phyloP scores from a whole-genome alignment of 2,797 vertebrate species.

The Dendrocincla tyrannina region DNA sequence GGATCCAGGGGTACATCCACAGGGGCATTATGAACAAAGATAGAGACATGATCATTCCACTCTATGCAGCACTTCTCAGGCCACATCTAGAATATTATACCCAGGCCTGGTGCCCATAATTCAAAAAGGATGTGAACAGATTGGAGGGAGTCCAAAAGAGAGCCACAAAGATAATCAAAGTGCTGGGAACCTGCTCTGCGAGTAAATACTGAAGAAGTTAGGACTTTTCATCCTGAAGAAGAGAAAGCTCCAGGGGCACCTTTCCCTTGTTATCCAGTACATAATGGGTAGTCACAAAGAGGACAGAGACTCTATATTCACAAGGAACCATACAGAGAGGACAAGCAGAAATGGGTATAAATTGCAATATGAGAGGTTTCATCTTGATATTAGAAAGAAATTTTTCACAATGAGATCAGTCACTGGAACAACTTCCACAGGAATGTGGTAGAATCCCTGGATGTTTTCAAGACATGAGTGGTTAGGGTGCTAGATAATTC shows the following conservation, averaged over 20 bases:
- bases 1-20: neutral
- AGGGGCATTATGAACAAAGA: neutral
- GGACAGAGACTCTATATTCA: neutral
- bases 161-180: neutral
- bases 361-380: neutral
- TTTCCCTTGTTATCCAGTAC: neutral
- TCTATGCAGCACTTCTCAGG: neutral
- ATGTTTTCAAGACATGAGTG: neutral
- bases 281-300: neutral
- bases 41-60: fast-evolving
- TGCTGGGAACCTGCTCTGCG: neutral
- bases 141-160: neutral
- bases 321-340: neutral
- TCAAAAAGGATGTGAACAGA: neutral
- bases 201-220: neutral
- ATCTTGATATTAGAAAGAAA: neutral
- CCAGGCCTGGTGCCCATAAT: neutral
- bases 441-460: neutral
- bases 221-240: neutral
- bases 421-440: neutral
- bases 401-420: neutral
- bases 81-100: neutral
- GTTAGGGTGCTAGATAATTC: neutral
- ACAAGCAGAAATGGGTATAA: neutral
- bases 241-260: neutral